Evolutionary conservation across 2,888 invertebrate species (phyloP).

Genomic region (Platycnemis pennipes): DNA sequence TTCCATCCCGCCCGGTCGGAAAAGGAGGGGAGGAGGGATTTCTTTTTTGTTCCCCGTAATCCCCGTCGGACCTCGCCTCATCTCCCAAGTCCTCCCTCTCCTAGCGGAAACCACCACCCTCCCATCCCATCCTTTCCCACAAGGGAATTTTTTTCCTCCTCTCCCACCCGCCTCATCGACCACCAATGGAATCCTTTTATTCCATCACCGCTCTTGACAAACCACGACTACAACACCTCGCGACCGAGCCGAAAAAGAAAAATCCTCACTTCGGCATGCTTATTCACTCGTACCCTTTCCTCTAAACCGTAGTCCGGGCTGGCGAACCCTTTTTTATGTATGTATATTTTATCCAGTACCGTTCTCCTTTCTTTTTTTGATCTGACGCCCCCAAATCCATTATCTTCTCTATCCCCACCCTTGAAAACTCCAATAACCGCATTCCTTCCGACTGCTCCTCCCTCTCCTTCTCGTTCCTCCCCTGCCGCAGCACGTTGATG

Average conservation of each 20-base stretch:
- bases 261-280: background rate
- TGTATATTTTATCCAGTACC: background rate
- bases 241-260: background rate
- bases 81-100: background rate
- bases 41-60: background rate
- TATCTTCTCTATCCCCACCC: background rate
- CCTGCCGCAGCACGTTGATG: too few species aligned
- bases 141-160: background rate
- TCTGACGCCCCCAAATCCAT: constrained; percentile 16
- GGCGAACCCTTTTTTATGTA: background rate
- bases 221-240: constrained; percentile 12
- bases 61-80: background rate
- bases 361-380: background rate
- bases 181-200: constrained; percentile 20
- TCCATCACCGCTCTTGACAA: constrained; percentile 4
- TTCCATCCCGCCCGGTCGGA: background rate
- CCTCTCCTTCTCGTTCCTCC: background rate
- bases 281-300: background rate
- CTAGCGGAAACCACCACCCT: background rate
- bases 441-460: background rate
- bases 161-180: background rate
- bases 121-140: background rate
- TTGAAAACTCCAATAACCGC: constrained; percentile 6
- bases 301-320: background rate
- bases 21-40: background rate